Percentiles rank a stretch among this genome's conserved stretches.
These are phyloP conservation scores for Carabus problematicus DNA, from an alignment of 2,888 invertebrate species.

Conservation along the genomic window DNA sequence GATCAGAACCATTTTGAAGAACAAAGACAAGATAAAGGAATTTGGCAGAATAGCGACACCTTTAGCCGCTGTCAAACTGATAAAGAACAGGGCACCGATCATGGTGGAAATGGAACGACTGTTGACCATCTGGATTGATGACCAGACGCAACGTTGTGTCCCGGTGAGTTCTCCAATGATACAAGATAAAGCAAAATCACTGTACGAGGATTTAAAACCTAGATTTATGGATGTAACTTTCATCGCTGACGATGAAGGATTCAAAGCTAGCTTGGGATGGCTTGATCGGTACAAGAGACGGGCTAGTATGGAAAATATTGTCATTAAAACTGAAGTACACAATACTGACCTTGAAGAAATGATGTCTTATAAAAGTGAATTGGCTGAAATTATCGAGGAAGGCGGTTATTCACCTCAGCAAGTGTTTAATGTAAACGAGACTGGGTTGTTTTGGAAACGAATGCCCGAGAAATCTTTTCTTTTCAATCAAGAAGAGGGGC, in stretches of 20 bases:
- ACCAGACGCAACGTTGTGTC: slow-evolving; percentile 45
- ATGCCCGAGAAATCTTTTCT: not conserved
- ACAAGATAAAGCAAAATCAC: slow-evolving; percentile 47
- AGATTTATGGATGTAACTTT: slow-evolving; percentile 30
- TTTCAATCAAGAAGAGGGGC: not conserved
- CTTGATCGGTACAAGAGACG: slow-evolving; percentile 44
- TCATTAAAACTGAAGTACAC: slow-evolving; percentile 45
- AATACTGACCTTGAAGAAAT: too few relatives aligned
- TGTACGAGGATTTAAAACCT: slow-evolving; percentile 46
- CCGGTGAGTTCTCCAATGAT: slow-evolving; percentile 47
- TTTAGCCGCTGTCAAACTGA: not conserved
- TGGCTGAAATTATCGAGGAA: too few relatives aligned
- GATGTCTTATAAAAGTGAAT: too few relatives aligned
- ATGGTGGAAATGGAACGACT: slow-evolving; percentile 44
- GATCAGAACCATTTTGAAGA: not conserved
- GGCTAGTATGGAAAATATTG: slow-evolving; percentile 27
- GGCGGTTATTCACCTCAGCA: not conserved
- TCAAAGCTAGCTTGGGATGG: slow-evolving; percentile 47
- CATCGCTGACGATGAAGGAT: slow-evolving; percentile 21
- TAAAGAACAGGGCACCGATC: not conserved
- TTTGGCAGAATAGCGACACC: not conserved
- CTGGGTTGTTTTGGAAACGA: slow-evolving; percentile 6
- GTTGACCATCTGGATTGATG: slow-evolving; percentile 45
- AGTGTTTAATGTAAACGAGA: slow-evolving; percentile 5
- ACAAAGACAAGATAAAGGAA: not conserved